Evolutionary conservation across 2,797 vertebrate genomes (phyloP).

Genomic region (Pempheris klunzingeri): DNA sequence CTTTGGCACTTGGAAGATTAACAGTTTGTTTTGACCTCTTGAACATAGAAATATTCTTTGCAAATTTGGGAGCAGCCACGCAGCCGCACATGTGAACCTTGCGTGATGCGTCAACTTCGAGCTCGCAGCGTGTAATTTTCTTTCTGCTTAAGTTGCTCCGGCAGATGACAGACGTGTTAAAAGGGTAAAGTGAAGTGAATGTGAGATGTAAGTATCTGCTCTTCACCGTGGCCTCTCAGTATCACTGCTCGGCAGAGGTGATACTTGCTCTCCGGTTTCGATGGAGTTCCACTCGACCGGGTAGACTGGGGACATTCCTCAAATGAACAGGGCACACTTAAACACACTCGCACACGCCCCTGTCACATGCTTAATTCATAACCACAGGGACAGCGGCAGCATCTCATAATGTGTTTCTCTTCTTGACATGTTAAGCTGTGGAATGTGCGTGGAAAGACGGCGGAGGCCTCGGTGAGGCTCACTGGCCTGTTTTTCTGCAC

Average conservation of each 20-base stretch:
- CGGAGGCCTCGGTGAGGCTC: constrained; percentile 22
- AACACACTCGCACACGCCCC: constrained; percentile 68
- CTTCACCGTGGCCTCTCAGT: constrained; percentile 57
- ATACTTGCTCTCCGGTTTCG: constrained; percentile 85
- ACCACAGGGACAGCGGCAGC: constrained; percentile 54
- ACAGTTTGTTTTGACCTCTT: constrained; percentile 64
- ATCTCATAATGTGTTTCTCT: constrained; percentile 66
- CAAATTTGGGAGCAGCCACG: constrained; percentile 23
- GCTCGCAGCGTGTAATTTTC: constrained; percentile 59
- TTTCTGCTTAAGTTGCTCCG: constrained; percentile 48
- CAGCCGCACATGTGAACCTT: constrained; percentile 40
- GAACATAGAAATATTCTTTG: constrained; percentile 39
- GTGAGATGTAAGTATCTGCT: constrained; percentile 60
- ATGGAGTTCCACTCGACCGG: constrained; percentile 77
- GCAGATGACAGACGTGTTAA: constrained; percentile 69
- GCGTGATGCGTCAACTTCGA: constrained; percentile 21
- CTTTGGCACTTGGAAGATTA: constrained; percentile 53
- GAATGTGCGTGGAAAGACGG: constrained; percentile 58
- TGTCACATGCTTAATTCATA: constrained; percentile 74
- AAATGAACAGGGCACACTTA: constrained; percentile 73
- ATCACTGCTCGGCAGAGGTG: constrained; percentile 69
- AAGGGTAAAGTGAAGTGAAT: constrained; percentile 56
- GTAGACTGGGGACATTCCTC: constrained; percentile 87
- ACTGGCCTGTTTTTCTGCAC: constrained; percentile 55
- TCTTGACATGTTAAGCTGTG: constrained; percentile 63